Evolutionary conservation across 2,113 vertebrate genomes (phyloP), one percentile per base, ranked within the genome.

Genomic region (Myiopsitta monachus): DNA sequence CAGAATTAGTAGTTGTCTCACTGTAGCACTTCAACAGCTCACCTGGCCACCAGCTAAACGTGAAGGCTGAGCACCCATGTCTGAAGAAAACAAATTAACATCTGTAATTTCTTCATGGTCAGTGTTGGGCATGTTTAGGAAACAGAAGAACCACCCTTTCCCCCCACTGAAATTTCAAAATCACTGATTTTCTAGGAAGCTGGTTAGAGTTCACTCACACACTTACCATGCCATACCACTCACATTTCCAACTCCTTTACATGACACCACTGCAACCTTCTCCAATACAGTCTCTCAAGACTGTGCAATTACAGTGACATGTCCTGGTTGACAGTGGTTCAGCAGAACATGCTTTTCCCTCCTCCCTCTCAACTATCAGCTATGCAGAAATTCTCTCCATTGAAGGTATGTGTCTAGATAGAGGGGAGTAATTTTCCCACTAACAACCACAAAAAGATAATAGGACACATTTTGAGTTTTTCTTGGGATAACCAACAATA

Each of bases 401-500:
- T 66, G 39, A 87, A 83, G 31, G 54, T 89, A 69, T 12, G 30
- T 8, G 11, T 49, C 91, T n/a, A 61, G 14, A 79, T 18, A 83
- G 23, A 78, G 19, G 7, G 66, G 41, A 72, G 62, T 77, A 1
- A 62, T 72, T 81, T 91, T 82, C 70, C 68, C 57, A 41, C 46
- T 93, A 94, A 94, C 44, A 90, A 80, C 92, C 47, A 94, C 83
- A 54, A 83, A 92, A 86, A 92, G 96, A 90, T 87, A 95, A 97
- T 68, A 92, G 82, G 54, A 64, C 54, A 69, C 52, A 83, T 52
- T 88, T 82, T 17, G 77, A 92, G 88, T 86, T 97, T 96, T 94
- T 91, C 88, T 95, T 93, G 67, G 82, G 87, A 89, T 85, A 87
- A 96, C 83, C 80, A 92, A 92, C 66, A 90, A 96, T 97, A 94